Evolutionary conservation across 2,888 invertebrate species (phyloP).

Genomic region (Chrysotoxum bicinctum): DNA sequence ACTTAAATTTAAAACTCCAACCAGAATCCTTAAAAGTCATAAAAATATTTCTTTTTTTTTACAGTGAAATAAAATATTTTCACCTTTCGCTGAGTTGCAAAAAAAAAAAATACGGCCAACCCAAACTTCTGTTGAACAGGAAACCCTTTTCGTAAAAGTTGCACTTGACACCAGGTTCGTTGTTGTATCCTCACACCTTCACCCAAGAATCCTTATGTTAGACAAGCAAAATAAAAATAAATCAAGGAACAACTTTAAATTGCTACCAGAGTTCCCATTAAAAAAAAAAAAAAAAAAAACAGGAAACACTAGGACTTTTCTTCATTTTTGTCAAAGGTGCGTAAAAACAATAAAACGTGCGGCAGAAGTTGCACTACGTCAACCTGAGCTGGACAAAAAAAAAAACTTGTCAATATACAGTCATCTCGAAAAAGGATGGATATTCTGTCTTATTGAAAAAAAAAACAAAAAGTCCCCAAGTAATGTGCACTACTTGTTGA

Average conservation of each 20-base stretch:
- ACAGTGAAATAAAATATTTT: slow-evolving; percentile 43
- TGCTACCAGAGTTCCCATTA: slow-evolving; percentile 33
- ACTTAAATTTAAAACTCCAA: slow-evolving; percentile 14
- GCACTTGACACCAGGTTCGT: slow-evolving; percentile 29
- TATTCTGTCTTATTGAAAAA: background rate
- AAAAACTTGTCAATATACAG: slow-evolving; percentile 58
- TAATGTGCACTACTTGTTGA: slow-evolving; percentile 9
- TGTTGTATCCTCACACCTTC: background rate
- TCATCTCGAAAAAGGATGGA: background rate
- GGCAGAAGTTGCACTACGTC: slow-evolving; percentile 6
- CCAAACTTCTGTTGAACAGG: slow-evolving; percentile 15
- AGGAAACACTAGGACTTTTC: slow-evolving; percentile 35
- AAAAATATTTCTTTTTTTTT: slow-evolving; percentile 51
- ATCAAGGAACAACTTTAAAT: slow-evolving; percentile 57
- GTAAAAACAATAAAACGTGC: slow-evolving; percentile 60
- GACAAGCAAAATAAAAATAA: background rate
- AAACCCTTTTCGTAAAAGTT: slow-evolving; percentile 26
- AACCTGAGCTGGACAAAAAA: background rate
- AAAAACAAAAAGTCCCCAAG: background rate
- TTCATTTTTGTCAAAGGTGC: slow-evolving; percentile 48
- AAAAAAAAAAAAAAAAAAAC: background rate
- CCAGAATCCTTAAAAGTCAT: slow-evolving; percentile 16
- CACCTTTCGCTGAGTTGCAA: slow-evolving; percentile 8
- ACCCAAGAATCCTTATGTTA: background rate
- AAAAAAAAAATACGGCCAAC: background rate